phyloP scores from a whole-genome alignment of 1,140 invertebrate genomes.

The Zelostemma sp. region DNA sequence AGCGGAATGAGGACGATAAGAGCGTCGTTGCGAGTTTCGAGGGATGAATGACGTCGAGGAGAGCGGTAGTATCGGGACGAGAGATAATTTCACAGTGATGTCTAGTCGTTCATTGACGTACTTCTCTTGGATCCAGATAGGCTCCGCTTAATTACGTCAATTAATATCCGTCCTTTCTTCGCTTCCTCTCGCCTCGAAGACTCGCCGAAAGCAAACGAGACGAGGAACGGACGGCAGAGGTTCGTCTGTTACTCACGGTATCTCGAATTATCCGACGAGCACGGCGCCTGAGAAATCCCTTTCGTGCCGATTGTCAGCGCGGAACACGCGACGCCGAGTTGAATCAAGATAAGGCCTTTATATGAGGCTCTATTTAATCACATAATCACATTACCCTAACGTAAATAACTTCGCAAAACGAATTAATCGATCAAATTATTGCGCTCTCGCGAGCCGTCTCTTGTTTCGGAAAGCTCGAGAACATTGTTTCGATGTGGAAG shows the following conservation, averaged over 20 bases:
- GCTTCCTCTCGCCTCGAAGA: neutral
- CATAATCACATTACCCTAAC: constrained; percentile 30
- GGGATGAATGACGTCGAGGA: constrained; percentile 1
- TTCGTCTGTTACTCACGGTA: constrained; percentile 18
- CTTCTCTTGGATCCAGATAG: constrained; percentile 36
- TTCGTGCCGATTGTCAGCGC: constrained; percentile 45
- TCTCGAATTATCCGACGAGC: constrained; percentile 29
- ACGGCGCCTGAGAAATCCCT: constrained; percentile 37
- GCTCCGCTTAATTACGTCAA: constrained; percentile 54
- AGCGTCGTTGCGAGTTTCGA: neutral
- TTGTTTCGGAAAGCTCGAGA: no score
- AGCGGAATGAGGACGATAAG: neutral
- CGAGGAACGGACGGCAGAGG: constrained; percentile 14
- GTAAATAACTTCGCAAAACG: constrained; percentile 38
- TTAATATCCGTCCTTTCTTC: constrained; percentile 51
- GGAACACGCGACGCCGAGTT: constrained; percentile 36
- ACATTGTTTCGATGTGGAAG: no score
- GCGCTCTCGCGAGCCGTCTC: neutral
- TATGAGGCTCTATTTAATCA: constrained; percentile 34
- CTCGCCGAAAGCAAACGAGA: constrained; percentile 3
- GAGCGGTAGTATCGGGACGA: constrained; percentile 1
- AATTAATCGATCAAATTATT: constrained; percentile 20
- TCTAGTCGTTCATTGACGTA: constrained; percentile 33
- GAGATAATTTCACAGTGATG: constrained; percentile 29
- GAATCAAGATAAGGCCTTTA: constrained; percentile 40